Conservation (phyloP, 2,797 vertebrate species). For the Epinephelus awoara region DNA sequence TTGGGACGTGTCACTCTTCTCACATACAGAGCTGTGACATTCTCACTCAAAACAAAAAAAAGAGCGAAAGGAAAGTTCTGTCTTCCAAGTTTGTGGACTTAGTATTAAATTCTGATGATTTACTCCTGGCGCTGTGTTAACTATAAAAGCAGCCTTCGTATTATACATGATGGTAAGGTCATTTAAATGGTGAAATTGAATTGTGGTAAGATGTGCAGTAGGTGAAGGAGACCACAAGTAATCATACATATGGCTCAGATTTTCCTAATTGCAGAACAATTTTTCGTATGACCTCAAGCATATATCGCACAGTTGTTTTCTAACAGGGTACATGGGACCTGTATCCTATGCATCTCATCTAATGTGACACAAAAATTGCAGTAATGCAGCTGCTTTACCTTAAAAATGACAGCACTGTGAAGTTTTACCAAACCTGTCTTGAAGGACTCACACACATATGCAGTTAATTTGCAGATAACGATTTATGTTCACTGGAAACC, state of each 20-base stretch:
- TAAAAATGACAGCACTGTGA: not conserved
- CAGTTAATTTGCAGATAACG: not conserved
- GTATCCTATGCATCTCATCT: not conserved
- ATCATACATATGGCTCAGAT: slow-evolving; percentile 25
- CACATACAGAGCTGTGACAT: slow-evolving; percentile 18
- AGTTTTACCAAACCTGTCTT: not conserved
- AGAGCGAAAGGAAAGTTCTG: slow-evolving; percentile 1
- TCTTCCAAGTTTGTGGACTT: slow-evolving; percentile 7
- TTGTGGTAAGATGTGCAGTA: slow-evolving; percentile 7
- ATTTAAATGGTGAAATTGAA: slow-evolving; percentile 30
- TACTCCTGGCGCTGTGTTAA: slow-evolving; percentile 28
- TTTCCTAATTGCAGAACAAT: slow-evolving; percentile 37
- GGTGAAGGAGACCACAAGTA: slow-evolving; percentile 20
- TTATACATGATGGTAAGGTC: not conserved
- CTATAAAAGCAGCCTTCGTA: slow-evolving; percentile 12
- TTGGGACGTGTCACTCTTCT: slow-evolving; percentile 27
- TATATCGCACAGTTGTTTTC: slow-evolving; percentile 13
- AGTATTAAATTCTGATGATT: slow-evolving; percentile 53
- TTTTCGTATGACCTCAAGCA: not conserved
- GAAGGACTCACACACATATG: not conserved
- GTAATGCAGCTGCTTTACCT: not conserved
- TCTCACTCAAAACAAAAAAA: slow-evolving; percentile 11
- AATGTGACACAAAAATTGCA: not conserved
- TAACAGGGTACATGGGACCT: not conserved
- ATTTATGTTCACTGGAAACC: slow-evolving; percentile 20